A percentile compares a stretch with the other conserved stretches of the same genome.
Evolutionary conservation across 2,888 invertebrate genomes (phyloP).

Genomic region (Coleophora flavipennella): DNA sequence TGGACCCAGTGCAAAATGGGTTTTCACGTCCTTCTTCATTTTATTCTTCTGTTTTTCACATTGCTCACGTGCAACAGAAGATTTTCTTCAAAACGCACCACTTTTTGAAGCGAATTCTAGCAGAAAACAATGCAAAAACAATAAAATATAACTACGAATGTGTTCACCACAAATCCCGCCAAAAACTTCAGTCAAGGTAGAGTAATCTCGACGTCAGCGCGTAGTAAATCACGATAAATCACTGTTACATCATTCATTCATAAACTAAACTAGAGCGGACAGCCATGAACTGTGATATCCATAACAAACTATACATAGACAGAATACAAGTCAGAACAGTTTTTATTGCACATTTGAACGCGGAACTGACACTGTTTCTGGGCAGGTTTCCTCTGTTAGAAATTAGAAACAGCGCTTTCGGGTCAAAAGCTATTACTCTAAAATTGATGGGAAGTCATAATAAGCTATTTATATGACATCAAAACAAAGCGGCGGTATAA

Average conservation of each 20-base stretch:
- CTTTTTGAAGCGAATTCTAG: too few species aligned
- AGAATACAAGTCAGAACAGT: slow-evolving; percentile 8
- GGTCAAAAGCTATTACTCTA: too few species aligned
- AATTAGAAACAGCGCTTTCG: not conserved
- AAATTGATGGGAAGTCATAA: slow-evolving; percentile 31
- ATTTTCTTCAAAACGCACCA: too few species aligned
- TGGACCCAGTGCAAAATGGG: too few species aligned
- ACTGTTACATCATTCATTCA: not conserved
- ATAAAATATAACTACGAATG: too few species aligned
- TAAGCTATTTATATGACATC: slow-evolving; percentile 52
- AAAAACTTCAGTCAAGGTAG: not conserved
- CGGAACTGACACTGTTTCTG: slow-evolving; percentile 52
- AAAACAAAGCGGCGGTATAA: slow-evolving; percentile 45
- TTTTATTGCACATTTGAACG: slow-evolving; percentile 18
- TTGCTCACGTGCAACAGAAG: too few species aligned
- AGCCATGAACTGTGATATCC: slow-evolving; percentile 10
- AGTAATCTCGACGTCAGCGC: not conserved
- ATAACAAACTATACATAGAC: slow-evolving; percentile 8
- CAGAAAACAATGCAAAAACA: too few species aligned
- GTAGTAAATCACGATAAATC: slow-evolving; percentile 6
- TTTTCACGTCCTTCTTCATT: too few species aligned
- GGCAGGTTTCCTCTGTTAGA: slow-evolving; percentile 16
- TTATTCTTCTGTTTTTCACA: too few species aligned
- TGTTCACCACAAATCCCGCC: not conserved
- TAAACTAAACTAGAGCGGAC: slow-evolving; percentile 18